Conservation (phyloP, 2,797 vertebrate genomes). For the Lindbergichthys nudifrons region DNA sequence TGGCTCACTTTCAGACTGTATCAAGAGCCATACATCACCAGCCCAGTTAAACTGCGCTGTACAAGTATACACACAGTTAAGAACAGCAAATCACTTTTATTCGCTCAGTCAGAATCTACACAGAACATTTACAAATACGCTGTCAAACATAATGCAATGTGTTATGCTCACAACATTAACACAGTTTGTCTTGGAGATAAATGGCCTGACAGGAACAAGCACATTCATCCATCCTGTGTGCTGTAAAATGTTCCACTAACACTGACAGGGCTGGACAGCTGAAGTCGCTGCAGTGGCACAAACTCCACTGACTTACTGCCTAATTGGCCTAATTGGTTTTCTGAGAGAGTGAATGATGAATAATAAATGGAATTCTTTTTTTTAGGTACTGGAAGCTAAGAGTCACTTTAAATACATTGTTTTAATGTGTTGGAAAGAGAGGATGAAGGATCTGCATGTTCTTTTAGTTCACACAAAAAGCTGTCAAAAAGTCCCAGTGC, state of each 20-base stretch:
- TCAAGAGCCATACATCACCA: slow-evolving; percentile 3
- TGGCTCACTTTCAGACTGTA: slow-evolving; percentile 5
- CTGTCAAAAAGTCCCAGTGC: slow-evolving; percentile 27
- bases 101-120: slow-evolving; percentile 21
- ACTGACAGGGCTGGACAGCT: slow-evolving; percentile 12
- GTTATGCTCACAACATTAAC: background rate
- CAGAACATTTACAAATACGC: slow-evolving; percentile 25
- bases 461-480: slow-evolving; percentile 32
- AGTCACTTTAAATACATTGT: slow-evolving; percentile 36
- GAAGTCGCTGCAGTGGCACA: background rate
- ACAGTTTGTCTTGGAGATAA: slow-evolving; percentile 41
- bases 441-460: slow-evolving; percentile 4
- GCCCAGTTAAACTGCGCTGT: background rate
- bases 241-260: slow-evolving; percentile 11
- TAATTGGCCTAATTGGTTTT: slow-evolving; percentile 20
- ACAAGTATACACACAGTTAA: background rate
- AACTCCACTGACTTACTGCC: slow-evolving; percentile 14
- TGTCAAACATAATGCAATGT: slow-evolving; percentile 13
- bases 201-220: slow-evolving; percentile 7
- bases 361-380: slow-evolving; percentile 12
- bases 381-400: background rate
- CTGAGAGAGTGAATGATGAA: slow-evolving; percentile 4
- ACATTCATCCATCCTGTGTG: slow-evolving; percentile 5
- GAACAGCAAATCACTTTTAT: slow-evolving; percentile 15
- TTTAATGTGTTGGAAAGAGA: background rate